phyloP scores from a whole-genome alignment of 2,888 invertebrate genomes.

The Auanema sp. region DNA sequence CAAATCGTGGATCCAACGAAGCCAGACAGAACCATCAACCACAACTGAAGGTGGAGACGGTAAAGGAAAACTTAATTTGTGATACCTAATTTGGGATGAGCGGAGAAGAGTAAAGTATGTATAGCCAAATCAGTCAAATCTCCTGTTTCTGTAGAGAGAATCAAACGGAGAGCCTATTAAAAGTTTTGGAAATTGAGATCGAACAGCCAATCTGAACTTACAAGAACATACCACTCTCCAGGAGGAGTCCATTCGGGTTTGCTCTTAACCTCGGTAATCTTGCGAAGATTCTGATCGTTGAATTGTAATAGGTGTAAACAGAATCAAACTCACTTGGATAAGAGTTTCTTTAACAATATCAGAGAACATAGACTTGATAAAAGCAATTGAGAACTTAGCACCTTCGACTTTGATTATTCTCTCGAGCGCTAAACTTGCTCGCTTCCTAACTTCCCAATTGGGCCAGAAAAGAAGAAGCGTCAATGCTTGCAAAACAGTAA shows the following conservation, averaged over 20 bases:
- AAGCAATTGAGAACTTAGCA: slow-evolving; percentile 28
- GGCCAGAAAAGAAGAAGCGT: slow-evolving; percentile 41
- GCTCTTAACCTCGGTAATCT: slow-evolving; percentile 1
- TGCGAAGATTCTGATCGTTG: slow-evolving; percentile 12
- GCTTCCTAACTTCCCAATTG: slow-evolving; percentile 32
- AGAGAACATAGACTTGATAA: slow-evolving; percentile 34
- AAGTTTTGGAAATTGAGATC: background rate
- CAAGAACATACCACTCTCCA: slow-evolving; percentile 30
- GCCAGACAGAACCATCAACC: slow-evolving; percentile 52
- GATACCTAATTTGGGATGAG: slow-evolving; percentile 31
- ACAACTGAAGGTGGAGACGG: slow-evolving; percentile 30
- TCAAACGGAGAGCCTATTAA: slow-evolving; percentile 13
- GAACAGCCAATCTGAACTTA: background rate
- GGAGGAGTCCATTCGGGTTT: slow-evolving; percentile 23
- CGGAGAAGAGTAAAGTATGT: slow-evolving; percentile 39
- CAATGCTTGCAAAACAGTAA: slow-evolving; percentile 19
- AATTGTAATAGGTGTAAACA: slow-evolving; percentile 9
- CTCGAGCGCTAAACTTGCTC: slow-evolving; percentile 24
- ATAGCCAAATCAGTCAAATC: slow-evolving; percentile 38
- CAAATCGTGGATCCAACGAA: slow-evolving; percentile 45
- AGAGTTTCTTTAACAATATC: slow-evolving; percentile 33
- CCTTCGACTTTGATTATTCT: slow-evolving; percentile 24
- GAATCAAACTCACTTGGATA: slow-evolving; percentile 12
- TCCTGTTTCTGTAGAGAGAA: slow-evolving; percentile 24
- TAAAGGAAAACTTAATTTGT: background rate